These are phyloP conservation scores for Leptinotarsa lineolata DNA, from an alignment of 1,140 invertebrate genomes.

Conservation along the genomic window DNA sequence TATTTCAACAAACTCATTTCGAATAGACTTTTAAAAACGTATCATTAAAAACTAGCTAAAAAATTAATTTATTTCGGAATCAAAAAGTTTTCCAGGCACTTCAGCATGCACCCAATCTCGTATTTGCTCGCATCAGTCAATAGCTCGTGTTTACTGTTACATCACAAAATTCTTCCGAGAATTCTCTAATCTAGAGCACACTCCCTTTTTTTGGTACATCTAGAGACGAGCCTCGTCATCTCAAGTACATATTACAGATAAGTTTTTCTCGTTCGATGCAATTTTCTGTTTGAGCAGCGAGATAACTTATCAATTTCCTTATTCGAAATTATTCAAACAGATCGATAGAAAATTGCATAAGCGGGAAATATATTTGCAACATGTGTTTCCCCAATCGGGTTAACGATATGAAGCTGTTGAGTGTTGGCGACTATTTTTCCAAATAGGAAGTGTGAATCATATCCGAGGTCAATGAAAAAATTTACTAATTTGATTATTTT, in stretches of 20 bases:
- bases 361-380: neutral
- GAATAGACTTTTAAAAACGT: too few species aligned
- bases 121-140: neutral
- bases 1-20: too few species aligned
- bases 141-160: neutral
- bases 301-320: neutral
- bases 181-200: neutral
- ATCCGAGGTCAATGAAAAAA: too few species aligned
- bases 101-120: too few species aligned
- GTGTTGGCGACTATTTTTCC: too few species aligned
- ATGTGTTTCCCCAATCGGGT: too few species aligned
- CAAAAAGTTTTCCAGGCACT: too few species aligned
- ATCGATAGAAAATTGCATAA: neutral
- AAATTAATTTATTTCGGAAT: too few species aligned
- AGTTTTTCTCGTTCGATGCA: neutral
- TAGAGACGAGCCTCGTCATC: neutral
- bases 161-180: neutral
- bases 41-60: too few species aligned
- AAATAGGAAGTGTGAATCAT: too few species aligned
- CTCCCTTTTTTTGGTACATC: neutral
- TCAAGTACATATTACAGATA: neutral
- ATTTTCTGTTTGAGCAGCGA: neutral
- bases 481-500: too few species aligned
- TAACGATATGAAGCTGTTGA: too few species aligned
- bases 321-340: neutral